Percentiles rank a stretch among this genome's conserved stretches.
Evolutionary conservation across 1,140 invertebrate genomes (phyloP).

Genomic region (Orchestia grillus): DNA sequence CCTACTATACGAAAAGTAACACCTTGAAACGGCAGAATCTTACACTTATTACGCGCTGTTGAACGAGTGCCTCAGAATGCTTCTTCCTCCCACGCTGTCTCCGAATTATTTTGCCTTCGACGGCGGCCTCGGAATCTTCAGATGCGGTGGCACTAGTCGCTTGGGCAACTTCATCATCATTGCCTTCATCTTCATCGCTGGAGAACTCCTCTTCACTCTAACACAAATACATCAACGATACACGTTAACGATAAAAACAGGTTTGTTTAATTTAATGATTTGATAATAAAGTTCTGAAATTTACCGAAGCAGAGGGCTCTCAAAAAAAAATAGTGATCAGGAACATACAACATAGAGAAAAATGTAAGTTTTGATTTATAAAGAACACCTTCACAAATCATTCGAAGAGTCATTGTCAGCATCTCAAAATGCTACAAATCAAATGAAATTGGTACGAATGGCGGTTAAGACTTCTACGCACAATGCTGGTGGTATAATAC

Average conservation of each 20-base stretch:
- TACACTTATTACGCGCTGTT: conserved; percentile 63
- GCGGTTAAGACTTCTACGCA: no score
- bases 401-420: no score
- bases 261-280: not conserved
- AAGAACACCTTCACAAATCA: not conserved
- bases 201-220: conserved; percentile 68
- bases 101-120: conserved; percentile 72
- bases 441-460: no score
- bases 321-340: not conserved
- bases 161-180: conserved; percentile 71
- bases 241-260: not conserved
- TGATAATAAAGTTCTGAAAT: not conserved
- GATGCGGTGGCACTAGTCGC: conserved; percentile 57
- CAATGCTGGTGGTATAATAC: no score
- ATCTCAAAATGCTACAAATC: no score
- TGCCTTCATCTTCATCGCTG: conserved; percentile 65
- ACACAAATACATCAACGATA: not conserved
- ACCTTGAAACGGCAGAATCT: not conserved
- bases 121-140: conserved; percentile 70
- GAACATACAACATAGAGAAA: not conserved
- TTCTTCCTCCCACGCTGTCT: conserved; percentile 74
- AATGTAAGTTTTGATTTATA: not conserved
- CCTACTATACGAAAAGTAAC: not conserved
- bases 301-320: not conserved
- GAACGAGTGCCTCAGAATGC: conserved; percentile 67